Percentiles rank a stretch among this genome's conserved stretches.
phyloP scores from a whole-genome alignment of 2,888 invertebrate genomes.

The Clivina fossor region DNA sequence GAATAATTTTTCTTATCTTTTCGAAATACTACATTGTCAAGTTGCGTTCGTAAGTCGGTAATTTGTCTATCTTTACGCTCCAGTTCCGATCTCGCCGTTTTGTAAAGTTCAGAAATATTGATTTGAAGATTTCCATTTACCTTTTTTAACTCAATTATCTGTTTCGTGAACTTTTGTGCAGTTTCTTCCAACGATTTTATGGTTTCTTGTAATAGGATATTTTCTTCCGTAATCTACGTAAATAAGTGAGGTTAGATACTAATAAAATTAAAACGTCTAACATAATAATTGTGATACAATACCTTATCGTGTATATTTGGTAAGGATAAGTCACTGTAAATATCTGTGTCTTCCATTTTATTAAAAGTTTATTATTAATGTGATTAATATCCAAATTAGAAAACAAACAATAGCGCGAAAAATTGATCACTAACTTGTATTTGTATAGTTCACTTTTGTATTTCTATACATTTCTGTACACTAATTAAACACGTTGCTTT shows the following conservation, averaged over 20 bases:
- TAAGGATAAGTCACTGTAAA: conserved; percentile 52
- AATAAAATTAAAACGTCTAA: conserved; percentile 22
- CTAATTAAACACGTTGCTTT: too few species aligned
- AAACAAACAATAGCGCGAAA: too few species aligned
- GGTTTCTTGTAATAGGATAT: conserved; percentile 40
- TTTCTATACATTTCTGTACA: too few species aligned
- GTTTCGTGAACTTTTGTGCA: conserved; percentile 42
- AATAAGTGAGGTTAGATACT: conserved; percentile 36
- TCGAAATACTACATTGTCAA: conserved; percentile 49
- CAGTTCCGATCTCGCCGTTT: conserved; percentile 56
- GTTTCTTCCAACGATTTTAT: conserved; percentile 46
- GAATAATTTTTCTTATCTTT: conserved; percentile 34
- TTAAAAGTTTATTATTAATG: too few species aligned
- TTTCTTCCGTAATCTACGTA: conserved; percentile 46
- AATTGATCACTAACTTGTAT: too few species aligned
- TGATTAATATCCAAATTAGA: too few species aligned
- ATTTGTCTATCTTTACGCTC: conserved; percentile 55
- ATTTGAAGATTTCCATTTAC: conserved; percentile 48
- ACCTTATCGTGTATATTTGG: too few species aligned
- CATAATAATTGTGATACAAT: conserved; percentile 43
- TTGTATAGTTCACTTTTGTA: too few species aligned
- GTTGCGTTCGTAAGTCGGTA: conserved; percentile 50
- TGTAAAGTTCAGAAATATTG: conserved; percentile 54
- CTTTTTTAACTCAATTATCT: conserved; percentile 44
- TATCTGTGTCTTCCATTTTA: conserved; percentile 47